Conservation (phyloP, 2,113 vertebrate species). For the Lamprotornis superbus region DNA sequence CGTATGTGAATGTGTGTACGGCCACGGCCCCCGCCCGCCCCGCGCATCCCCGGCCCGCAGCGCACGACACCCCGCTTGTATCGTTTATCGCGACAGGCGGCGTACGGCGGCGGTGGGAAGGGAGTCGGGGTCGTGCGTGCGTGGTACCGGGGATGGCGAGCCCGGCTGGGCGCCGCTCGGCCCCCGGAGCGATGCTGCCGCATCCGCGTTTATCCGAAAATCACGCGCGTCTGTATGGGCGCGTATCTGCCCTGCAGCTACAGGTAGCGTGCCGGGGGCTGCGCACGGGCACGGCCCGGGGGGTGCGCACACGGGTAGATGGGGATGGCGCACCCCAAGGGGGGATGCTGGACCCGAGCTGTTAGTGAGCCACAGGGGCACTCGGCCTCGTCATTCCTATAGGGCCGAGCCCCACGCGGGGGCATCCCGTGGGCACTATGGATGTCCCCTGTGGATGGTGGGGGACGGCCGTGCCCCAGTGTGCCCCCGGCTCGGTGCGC, state of each 20-base stretch:
- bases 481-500: too few species aligned
- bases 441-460: not conserved
- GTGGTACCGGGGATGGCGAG: not conserved
- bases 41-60: not conserved
- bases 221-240: accelerated
- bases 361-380: not conserved
- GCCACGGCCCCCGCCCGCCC: not conserved
- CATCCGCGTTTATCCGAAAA: not conserved
- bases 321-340: not conserved
- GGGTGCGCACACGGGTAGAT: accelerated
- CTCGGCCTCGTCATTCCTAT: not conserved
- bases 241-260: not conserved
- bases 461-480: not conserved
- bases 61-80: not conserved
- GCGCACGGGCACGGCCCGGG: accelerated
- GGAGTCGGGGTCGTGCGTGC: not conserved
- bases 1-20: not conserved
- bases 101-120: not conserved
- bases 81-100: not conserved
- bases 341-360: not conserved
- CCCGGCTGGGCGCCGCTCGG: not conserved
- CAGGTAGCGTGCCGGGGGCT: not conserved
- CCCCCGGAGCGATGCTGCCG: not conserved
- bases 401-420: not conserved
- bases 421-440: accelerated